phyloP scores from a whole-genome alignment of 2,797 vertebrate species.

The Chaenodraco wilsoni region DNA sequence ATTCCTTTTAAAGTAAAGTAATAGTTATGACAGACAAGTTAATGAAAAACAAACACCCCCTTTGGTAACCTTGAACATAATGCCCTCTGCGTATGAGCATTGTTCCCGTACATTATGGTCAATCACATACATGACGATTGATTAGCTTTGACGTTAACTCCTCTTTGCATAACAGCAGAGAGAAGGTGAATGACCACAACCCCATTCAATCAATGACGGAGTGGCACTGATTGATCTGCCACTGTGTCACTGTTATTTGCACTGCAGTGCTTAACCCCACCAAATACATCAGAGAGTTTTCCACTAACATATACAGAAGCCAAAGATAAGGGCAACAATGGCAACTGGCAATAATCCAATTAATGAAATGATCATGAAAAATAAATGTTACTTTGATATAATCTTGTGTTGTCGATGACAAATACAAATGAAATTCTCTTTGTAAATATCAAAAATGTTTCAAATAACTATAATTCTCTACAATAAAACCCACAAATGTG shows the following conservation, averaged over 20 bases:
- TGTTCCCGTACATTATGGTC: constrained; percentile 2
- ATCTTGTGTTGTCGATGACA: not conserved
- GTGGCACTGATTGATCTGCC: constrained; percentile 35
- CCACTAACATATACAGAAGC: not conserved
- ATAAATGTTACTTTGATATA: not conserved
- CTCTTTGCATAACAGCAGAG: constrained; percentile 7
- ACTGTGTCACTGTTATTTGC: constrained; percentile 5
- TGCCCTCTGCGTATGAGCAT: not conserved
- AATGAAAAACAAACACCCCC: not conserved
- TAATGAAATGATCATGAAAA: not conserved
- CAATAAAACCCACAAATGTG: no score
- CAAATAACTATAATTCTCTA: not conserved
- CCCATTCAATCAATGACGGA: constrained; percentile 25
- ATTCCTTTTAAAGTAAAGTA: not conserved
- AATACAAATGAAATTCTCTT: not conserved
- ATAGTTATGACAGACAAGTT: not conserved
- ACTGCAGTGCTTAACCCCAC: not conserved
- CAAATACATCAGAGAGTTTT: not conserved
- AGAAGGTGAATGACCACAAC: constrained; percentile 18
- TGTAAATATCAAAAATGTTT: not conserved
- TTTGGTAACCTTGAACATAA: constrained; percentile 4
- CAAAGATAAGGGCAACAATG: not conserved
- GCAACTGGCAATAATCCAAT: not conserved
- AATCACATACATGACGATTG: constrained; percentile 10
- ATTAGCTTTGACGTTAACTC: constrained; percentile 14